Conservation (phyloP, 2,888 invertebrate genomes). For the Limnephilus marmoratus region DNA sequence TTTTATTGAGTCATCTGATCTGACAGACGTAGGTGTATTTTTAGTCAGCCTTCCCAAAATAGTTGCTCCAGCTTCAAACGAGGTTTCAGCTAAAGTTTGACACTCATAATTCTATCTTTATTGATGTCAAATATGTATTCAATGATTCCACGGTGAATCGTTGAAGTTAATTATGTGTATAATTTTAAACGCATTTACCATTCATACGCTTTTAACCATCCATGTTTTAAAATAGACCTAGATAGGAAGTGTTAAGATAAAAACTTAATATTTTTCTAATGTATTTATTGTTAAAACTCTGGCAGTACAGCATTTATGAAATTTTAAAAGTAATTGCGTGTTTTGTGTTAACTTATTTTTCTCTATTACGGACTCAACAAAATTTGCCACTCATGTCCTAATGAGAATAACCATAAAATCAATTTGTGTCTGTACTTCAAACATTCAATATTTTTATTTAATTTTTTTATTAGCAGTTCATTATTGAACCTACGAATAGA, state of each 20-base stretch:
- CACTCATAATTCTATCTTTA: neutral
- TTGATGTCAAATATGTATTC: constrained; percentile 2
- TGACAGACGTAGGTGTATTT: neutral
- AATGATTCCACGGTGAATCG: neutral
- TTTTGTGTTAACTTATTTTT: neutral
- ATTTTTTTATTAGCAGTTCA: neutral
- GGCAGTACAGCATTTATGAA: neutral
- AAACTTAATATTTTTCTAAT: neutral
- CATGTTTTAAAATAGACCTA: neutral
- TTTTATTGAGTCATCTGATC: neutral
- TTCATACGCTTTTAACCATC: neutral
- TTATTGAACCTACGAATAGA: neutral
- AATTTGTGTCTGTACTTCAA: neutral
- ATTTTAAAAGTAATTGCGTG: neutral
- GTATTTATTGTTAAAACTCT: neutral
- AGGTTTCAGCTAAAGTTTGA: neutral
- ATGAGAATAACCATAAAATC: neutral
- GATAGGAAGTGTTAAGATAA: neutral
- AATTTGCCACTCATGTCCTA: neutral
- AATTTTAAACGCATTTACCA: neutral
- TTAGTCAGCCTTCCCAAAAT: neutral
- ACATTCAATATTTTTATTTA: neutral
- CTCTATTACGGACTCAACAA: neutral
- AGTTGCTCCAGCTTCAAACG: neutral
- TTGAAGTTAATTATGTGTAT: neutral